These are phyloP conservation scores for Trinectes maculatus DNA, from an alignment of 2,113 vertebrate species.

Conservation along the genomic window DNA sequence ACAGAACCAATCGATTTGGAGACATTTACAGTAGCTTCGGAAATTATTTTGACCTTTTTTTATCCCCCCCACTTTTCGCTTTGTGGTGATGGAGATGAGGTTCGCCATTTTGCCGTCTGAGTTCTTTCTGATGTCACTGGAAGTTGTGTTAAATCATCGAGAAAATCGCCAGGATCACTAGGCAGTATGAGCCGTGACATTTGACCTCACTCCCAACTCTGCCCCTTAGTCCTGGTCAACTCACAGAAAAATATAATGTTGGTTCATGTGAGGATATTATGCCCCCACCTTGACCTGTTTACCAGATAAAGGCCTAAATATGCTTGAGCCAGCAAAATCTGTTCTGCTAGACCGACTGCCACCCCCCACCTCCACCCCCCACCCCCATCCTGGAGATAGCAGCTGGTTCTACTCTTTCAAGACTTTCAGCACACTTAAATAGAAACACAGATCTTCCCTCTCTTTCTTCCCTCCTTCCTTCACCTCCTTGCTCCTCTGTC, in stretches of 20 bases:
- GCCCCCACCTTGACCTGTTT: constrained; percentile 61
- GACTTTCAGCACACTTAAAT: constrained; percentile 65
- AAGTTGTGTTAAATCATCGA: not conserved
- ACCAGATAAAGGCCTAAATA: constrained; percentile 32
- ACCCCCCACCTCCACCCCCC: constrained; percentile 26
- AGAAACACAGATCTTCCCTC: constrained; percentile 70
- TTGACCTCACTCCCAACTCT: not conserved
- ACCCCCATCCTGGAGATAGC: constrained; percentile 64
- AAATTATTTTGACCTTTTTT: not conserved
- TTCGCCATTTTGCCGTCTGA: not conserved
- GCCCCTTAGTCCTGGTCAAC: not conserved
- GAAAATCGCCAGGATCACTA: not conserved
- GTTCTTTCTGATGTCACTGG: not conserved
- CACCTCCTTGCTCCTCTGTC: constrained; percentile 53
- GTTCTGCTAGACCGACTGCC: constrained; percentile 30
- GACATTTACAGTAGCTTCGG: not conserved
- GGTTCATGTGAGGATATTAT: constrained; percentile 58
- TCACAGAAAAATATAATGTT: not conserved
- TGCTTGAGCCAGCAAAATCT: constrained; percentile 39
- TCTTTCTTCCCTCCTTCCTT: constrained; percentile 45
- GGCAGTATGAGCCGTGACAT: too few relatives aligned
- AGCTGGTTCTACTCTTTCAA: constrained; percentile 77
- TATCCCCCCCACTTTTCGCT: too few relatives aligned
- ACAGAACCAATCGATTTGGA: not conserved
- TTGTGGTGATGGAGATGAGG: not conserved